Base-by-base conservation (phyloP, 2,888 invertebrate species). In the Alviniconcha strummeri region DNA sequence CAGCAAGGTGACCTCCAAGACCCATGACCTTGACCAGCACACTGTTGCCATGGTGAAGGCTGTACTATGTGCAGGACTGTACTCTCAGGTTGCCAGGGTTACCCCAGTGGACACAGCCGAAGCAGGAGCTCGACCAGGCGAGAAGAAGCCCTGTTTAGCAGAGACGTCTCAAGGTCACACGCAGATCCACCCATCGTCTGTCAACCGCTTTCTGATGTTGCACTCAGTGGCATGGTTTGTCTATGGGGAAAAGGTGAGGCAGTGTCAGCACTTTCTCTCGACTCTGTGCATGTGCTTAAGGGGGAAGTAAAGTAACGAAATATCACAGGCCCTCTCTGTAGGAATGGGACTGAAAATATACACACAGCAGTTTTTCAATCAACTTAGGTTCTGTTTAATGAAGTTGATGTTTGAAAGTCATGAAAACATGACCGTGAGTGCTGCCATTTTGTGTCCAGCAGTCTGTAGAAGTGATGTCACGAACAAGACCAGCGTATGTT, bases 21-120 rank as follows among this genome's bases (percentile, higher is more conserved):
- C 80, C 57, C 86, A 84, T 82, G 87, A 89, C 56, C 86, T 92
- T 56, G 89, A 89, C 76, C 81, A 74, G 11, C 87, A 86, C 54
- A 87, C 88, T 57, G 86, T 90, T 60, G 89, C 92, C 57, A 88
- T 92, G 85, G 87, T 93, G 36, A 93, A 92, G 86, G 97, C 98
- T 5, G 95, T 98, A 11, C 95, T 98, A 76, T 96, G 97, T 83
- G 97, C 97, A 15, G 96, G 98, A 17, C 94, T 98, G 13, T 98
- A 97, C 94, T 98, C 98, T 0, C 98, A 98, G 92, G 95, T 98
- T 83, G 93, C 91, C 57, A 88, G 87, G 86, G 86, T 90, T 15
- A 88, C 85, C 13, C 89, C 88, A 64, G 87, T 86, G 52, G 88
- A 88, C 36, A 88, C 89, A 75, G 89, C 90, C 15, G 90, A 91